These are phyloP conservation scores for Aspidiotus rigidus DNA, from an alignment of 2,888 invertebrate species.

Conservation along the genomic window DNA sequence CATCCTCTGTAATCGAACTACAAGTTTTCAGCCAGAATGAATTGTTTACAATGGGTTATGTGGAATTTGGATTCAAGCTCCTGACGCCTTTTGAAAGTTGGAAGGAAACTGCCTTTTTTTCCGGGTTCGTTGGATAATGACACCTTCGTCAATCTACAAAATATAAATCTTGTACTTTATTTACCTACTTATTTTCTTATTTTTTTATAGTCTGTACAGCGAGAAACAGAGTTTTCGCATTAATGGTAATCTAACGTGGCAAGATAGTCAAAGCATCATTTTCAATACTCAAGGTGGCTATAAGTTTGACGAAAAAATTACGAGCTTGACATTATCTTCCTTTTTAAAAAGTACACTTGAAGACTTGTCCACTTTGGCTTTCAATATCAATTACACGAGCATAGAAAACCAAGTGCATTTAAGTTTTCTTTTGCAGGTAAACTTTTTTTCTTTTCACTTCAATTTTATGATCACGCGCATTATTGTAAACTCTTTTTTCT, in stretches of 20 bases:
- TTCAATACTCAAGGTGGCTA: conserved; percentile 35
- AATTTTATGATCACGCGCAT: not conserved
- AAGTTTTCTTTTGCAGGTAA: conserved; percentile 47
- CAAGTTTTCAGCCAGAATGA: conserved; percentile 43
- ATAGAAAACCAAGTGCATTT: conserved; percentile 30
- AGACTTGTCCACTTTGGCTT: conserved; percentile 35
- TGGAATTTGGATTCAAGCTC: conserved; percentile 44
- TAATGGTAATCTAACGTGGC: conserved; percentile 35
- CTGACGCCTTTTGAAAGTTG: conserved; percentile 52
- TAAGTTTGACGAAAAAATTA: conserved; percentile 30
- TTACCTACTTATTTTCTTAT: not conserved
- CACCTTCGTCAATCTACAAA: no score
- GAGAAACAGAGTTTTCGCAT: conserved; percentile 33
- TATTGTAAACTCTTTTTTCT: not conserved
- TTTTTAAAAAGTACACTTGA: conserved; percentile 35
- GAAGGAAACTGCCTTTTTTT: conserved; percentile 48
- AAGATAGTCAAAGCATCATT: conserved; percentile 30
- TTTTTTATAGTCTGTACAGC: conserved; percentile 19
- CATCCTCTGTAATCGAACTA: conserved; percentile 54
- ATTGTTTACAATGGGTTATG: conserved; percentile 36
- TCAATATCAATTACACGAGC: conserved; percentile 34
- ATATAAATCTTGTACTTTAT: not conserved
- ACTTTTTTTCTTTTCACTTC: conserved; percentile 33
- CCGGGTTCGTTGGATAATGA: conserved; percentile 43
- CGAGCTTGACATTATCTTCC: conserved; percentile 33